Conservation (phyloP, 2,888 invertebrate genomes). For the Cryptophagus acutangulus region DNA sequence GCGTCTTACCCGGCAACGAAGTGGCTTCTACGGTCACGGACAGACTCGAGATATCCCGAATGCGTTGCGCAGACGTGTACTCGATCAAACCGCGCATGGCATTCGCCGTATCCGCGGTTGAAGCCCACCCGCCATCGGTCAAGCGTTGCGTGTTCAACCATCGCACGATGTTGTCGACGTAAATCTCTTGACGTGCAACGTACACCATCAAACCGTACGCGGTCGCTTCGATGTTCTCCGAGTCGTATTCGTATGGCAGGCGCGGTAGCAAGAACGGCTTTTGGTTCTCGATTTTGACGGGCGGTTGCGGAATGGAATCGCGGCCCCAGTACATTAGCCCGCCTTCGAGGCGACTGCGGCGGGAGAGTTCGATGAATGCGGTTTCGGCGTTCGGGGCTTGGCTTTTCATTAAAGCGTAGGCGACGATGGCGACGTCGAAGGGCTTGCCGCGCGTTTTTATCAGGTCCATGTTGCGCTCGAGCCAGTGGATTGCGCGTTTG, state of each 20-base stretch:
- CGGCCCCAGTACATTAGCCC: conserved; percentile 84
- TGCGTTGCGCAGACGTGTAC: conserved; percentile 78
- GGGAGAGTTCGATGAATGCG: conserved; percentile 69
- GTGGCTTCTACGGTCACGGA: conserved; percentile 80
- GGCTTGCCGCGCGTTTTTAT: conserved; percentile 67
- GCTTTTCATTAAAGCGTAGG: conserved; percentile 78
- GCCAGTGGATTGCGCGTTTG: conserved; percentile 69
- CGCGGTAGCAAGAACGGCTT: conserved; percentile 86
- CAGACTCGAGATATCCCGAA: conserved; percentile 74
- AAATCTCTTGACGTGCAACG: conserved; percentile 75
- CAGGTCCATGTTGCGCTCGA: conserved; percentile 76
- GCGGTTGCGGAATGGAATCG: conserved; percentile 72
- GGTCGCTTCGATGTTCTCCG: conserved; percentile 88
- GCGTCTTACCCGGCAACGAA: conserved; percentile 63
- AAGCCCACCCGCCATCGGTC: conserved; percentile 67
- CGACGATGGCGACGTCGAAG: conserved; percentile 82
- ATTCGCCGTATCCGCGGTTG: conserved; percentile 72
- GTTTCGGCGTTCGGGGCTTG: conserved; percentile 83
- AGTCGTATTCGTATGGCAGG: conserved; percentile 81
- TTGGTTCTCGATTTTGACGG: conserved; percentile 84
- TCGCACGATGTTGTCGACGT: conserved; percentile 80
- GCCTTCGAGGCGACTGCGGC: conserved; percentile 64
- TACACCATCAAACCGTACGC: conserved; percentile 88
- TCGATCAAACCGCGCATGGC: conserved; percentile 86
- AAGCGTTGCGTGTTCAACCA: conserved; percentile 87